phyloP scores from a whole-genome alignment of 2,797 vertebrate species.

The Helostoma temminkii region DNA sequence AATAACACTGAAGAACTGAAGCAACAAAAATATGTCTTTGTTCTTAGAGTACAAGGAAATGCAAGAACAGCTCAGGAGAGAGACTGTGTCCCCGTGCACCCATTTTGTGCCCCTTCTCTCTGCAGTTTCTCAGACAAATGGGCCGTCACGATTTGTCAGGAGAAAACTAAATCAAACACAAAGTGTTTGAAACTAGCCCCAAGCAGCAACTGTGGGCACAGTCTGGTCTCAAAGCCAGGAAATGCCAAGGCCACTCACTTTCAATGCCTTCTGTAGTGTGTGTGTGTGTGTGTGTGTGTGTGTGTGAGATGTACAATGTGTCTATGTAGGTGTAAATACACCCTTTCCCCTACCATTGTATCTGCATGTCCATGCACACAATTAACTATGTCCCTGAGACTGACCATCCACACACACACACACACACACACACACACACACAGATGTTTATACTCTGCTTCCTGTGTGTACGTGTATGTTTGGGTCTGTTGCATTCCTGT shows the following conservation, averaged over 20 bases:
- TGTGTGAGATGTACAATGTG: constrained; percentile 15
- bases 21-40: neutral
- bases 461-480: constrained; percentile 59
- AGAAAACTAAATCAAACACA: constrained; percentile 43
- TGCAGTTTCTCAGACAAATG: constrained; percentile 16
- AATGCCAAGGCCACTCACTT: constrained; percentile 65
- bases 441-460: constrained; percentile 68
- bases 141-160: constrained; percentile 26
- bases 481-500: constrained; percentile 76
- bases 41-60: neutral
- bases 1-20: neutral
- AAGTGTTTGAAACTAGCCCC: constrained; percentile 42
- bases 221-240: constrained; percentile 62
- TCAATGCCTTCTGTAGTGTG: constrained; percentile 46
- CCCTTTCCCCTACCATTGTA: constrained; percentile 3
- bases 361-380: constrained; percentile 18
- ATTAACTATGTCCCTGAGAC: constrained; percentile 37
- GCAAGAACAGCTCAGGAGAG: neutral
- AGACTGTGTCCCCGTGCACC: neutral
- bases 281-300: constrained; percentile 26
- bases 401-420: constrained; percentile 37
- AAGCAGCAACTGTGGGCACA: constrained; percentile 34
- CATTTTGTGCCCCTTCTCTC: constrained; percentile 35
- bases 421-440: constrained; percentile 3
- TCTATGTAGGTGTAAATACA: constrained; percentile 29